Evolutionary conservation across 1,140 invertebrate genomes (phyloP).

Genomic region (Drosophila micromelanica): DNA sequence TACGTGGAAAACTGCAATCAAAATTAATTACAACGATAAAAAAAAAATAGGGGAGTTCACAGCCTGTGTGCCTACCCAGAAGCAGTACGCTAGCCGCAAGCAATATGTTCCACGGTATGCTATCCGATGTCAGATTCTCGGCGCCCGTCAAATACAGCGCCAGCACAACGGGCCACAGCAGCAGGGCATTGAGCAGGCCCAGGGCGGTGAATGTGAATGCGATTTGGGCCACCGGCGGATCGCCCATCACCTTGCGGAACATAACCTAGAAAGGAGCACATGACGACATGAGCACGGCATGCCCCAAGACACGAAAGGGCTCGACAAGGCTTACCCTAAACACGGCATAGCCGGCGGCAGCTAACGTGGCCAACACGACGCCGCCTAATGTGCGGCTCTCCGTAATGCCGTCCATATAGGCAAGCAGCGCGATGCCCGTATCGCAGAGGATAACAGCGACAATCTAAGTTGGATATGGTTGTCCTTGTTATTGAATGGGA

Average conservation of each 20-base stretch:
- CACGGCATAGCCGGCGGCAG: slow-evolving; percentile 95
- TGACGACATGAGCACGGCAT: slow-evolving; percentile 58
- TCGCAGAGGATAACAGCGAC: slow-evolving; percentile 97
- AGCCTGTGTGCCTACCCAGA: slow-evolving; percentile 86
- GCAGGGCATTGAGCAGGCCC: slow-evolving; percentile 91
- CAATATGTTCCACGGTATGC: slow-evolving; percentile 92
- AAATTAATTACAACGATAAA: slow-evolving; percentile 72
- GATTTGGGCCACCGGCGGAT: slow-evolving; percentile 94
- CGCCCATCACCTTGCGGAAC: slow-evolving; percentile 96
- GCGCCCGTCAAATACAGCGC: slow-evolving; percentile 93
- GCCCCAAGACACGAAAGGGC: slow-evolving; percentile 31
- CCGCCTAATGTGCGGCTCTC: slow-evolving; percentile 94
- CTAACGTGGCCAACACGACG: slow-evolving; percentile 94
- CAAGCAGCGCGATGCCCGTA: slow-evolving; percentile 95
- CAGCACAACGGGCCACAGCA: slow-evolving; percentile 94
- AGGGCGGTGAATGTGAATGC: slow-evolving; percentile 94
- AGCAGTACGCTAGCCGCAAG: slow-evolving; percentile 91
- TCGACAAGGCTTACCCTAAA: slow-evolving; percentile 90
- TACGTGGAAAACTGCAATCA: slow-evolving; percentile 93
- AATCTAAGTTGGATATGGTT: slow-evolving; percentile 87
- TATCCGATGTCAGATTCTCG: slow-evolving; percentile 91
- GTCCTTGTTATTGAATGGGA: not conserved
- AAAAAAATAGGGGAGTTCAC: not conserved
- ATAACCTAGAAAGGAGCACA: slow-evolving; percentile 88
- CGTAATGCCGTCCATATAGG: slow-evolving; percentile 98